Evolutionary conservation across 2,797 vertebrate genomes (phyloP).

Genomic region (Pseudochromis fuscus): DNA sequence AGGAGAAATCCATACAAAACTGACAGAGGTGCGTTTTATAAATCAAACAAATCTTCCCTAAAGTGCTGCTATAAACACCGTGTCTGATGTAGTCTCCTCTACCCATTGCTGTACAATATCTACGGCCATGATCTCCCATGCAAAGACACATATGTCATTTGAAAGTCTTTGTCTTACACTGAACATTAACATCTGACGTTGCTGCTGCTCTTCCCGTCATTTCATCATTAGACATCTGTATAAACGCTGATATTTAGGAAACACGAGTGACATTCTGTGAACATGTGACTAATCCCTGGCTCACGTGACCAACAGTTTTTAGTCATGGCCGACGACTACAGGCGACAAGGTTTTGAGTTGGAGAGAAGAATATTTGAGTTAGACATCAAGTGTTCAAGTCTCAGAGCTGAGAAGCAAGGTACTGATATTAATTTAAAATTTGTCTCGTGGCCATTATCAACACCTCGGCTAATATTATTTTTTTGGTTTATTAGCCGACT

Average conservation of each 20-base stretch:
- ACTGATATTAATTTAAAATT: constrained; percentile 2
- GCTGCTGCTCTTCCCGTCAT: no score
- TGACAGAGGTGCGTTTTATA: no score
- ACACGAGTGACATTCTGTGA: constrained; percentile 27
- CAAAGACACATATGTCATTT: no score
- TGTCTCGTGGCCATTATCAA: not conserved
- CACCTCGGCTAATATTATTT: not conserved
- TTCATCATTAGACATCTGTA: no score
- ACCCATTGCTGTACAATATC: no score
- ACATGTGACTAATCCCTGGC: constrained; percentile 77
- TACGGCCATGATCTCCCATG: no score
- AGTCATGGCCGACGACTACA: constrained; percentile 90
- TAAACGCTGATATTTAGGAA: not conserved
- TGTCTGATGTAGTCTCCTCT: no score
- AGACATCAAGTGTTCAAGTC: constrained; percentile 85
- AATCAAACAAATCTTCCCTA: no score
- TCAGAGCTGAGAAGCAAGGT: constrained; percentile 87
- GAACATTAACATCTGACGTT: no score
- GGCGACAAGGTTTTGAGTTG: constrained; percentile 87
- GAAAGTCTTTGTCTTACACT: no score
- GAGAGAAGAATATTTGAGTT: constrained; percentile 89
- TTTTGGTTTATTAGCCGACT: constrained; percentile 51
- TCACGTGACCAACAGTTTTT: constrained; percentile 83
- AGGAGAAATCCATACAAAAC: no score
- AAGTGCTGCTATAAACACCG: no score